Evolutionary conservation across 1,140 invertebrate genomes (phyloP).

Genomic region (Brachionus plicatilis): DNA sequence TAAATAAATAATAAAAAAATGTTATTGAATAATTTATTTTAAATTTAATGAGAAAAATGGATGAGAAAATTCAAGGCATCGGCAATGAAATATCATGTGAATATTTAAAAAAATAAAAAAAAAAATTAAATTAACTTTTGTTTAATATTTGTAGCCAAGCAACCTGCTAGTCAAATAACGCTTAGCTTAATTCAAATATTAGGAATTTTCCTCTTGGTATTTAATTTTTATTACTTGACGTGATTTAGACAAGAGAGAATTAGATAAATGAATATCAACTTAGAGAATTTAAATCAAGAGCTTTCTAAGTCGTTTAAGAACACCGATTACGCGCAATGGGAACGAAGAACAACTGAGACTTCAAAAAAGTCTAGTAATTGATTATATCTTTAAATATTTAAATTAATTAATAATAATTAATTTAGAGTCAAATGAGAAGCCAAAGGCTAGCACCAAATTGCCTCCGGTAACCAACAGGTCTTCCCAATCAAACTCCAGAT

Average conservation of each 20-base stretch:
- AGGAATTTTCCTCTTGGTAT: background rate
- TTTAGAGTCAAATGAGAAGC: background rate
- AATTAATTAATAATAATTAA: background rate
- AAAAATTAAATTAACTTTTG: background rate
- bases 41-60: background rate
- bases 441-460: background rate
- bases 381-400: background rate
- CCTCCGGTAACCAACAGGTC: background rate
- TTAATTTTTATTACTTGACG: background rate
- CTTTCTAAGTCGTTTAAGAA: constrained; percentile 35
- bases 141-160: constrained; percentile 7
- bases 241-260: background rate
- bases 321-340: constrained; percentile 35
- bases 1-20: background rate
- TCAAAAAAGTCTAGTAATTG: background rate
- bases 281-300: constrained; percentile 19
- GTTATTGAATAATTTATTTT: background rate
- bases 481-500: background rate
- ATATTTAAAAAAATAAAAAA: background rate
- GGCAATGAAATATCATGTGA: background rate
- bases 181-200: background rate
- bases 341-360: background rate
- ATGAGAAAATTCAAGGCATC: background rate
- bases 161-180: background rate
- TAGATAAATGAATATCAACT: constrained; percentile 2